A percentile compares a stretch with the other conserved stretches of the same genome.
Conservation (phyloP, 2,888 invertebrate genomes). For the Scaptomyza parva region DNA sequence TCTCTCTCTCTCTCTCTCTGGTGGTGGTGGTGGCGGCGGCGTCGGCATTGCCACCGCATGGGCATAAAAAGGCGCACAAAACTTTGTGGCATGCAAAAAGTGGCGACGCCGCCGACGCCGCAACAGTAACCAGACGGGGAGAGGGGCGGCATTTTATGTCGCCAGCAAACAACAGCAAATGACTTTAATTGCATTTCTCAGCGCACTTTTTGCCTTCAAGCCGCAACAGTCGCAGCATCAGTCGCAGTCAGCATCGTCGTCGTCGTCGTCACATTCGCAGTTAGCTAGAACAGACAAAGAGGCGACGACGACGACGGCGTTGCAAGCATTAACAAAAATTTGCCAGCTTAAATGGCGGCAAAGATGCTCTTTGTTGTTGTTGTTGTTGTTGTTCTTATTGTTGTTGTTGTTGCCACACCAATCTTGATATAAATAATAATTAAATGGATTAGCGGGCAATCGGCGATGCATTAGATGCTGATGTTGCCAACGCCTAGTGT, state of each 20-base stretch:
- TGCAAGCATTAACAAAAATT: constrained; percentile 58
- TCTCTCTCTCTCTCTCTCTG: background rate
- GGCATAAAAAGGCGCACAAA: constrained; percentile 74
- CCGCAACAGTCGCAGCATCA: constrained; percentile 17
- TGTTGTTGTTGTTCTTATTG: constrained; percentile 8
- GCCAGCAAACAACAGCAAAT: constrained; percentile 81
- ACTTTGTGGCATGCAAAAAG: constrained; percentile 80
- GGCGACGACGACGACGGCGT: constrained; percentile 53
- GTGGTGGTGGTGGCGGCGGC: constrained; percentile 51
- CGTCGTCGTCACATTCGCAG: constrained; percentile 15
- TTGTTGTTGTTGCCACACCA: too few relatives aligned
- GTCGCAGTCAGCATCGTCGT: constrained; percentile 16
- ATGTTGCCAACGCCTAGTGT: constrained; percentile 52
- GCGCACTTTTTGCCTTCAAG: constrained; percentile 66
- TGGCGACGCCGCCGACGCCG: constrained; percentile 72
- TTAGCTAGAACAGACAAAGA: constrained; percentile 67
- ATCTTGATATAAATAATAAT: constrained; percentile 78
- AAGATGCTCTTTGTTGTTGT: constrained; percentile 45
- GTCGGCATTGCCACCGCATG: constrained; percentile 54
- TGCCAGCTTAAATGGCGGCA: constrained; percentile 25
- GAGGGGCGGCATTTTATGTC: constrained; percentile 76
- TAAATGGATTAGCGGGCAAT: constrained; percentile 75
- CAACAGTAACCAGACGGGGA: constrained; percentile 55
- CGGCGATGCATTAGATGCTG: constrained; percentile 69
- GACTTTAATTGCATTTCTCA: constrained; percentile 83